Evolutionary conservation across 2,888 invertebrate genomes (phyloP), one percentile per base, ranked within the genome.

Genomic region (Drosophila kambysellisi): DNA sequence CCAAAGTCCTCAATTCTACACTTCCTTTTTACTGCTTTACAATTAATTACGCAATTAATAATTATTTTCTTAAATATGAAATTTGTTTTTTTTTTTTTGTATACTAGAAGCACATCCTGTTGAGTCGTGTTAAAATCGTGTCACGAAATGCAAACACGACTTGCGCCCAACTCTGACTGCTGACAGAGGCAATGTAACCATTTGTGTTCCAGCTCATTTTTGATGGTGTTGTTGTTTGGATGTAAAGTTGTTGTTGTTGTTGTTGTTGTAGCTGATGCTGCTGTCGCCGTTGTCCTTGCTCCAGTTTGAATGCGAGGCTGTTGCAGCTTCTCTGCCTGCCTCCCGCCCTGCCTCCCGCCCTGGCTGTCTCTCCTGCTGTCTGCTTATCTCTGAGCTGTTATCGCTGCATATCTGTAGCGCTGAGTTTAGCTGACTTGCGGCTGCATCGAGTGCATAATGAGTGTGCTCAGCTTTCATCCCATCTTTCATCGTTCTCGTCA

Each of bases 391-490:
- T 57, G 59, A 52, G 57, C 59, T 69, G 69, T 86, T 88, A 83
- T 88, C 89, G 78, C 70, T 79, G 84, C 81, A 84, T 59, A 83
- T 76, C 78, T 73, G 69, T 64, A 62, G 32, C 54, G 46, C 54
- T 59, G 69, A 65, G 53, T 74, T 48, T 32, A 54, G 50, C 58
- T 59, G 59, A 65, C 43, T 69, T 43, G 33, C 29, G 53, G 58
- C 72, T 57, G 58, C 66, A 32, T 85, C 86, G 72, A 85, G 88
- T 79, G 76, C 58, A 71, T 88, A 84, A 84, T 86, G 82, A 86
- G 76, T 81, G 54, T 37, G 72, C 68, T 72, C 58, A 51, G 54
- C 69, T 76, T 52, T 64, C 69, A 68, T 35, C 71, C 29, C 66
- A 70, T 68, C 84, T 64, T 50, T 68, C 56, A 59, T 29, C 73